These are phyloP conservation scores for Variabilichromis moorii DNA, from an alignment of 2,113 vertebrate genomes.

Conservation along the genomic window DNA sequence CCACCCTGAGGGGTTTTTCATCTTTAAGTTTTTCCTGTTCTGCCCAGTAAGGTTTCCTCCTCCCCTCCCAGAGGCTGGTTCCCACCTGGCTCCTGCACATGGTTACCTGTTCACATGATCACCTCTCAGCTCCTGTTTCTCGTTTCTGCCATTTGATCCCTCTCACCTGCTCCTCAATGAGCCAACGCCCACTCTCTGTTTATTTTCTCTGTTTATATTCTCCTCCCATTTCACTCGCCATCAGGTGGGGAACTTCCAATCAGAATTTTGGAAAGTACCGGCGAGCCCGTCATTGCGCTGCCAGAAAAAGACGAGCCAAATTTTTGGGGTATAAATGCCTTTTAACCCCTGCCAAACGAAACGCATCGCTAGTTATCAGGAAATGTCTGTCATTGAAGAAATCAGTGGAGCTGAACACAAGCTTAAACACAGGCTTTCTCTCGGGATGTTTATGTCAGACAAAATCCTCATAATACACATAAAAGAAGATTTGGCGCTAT, in stretches of 20 bases:
- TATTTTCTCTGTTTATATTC: neutral
- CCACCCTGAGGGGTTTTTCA: neutral
- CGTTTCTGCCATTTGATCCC: constrained; percentile 45
- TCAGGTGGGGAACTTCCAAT: neutral
- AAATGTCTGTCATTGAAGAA: constrained; percentile 23
- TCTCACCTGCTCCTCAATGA: constrained; percentile 36
- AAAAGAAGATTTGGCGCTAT: neutral
- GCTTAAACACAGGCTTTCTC: constrained; percentile 26
- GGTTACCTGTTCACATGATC: constrained; percentile 5
- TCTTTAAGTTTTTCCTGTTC: constrained; percentile 1
- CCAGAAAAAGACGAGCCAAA: neutral
- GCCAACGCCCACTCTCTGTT: neutral
- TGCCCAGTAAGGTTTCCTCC: neutral
- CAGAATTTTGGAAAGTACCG: neutral
- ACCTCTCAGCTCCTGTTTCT: constrained; percentile 23
- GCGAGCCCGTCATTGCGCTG: neutral
- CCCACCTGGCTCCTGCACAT: neutral
- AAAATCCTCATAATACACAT: neutral
- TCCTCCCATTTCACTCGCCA: neutral
- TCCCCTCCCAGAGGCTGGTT: neutral
- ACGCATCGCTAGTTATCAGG: constrained; percentile 10
- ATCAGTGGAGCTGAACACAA: neutral
- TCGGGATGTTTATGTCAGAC: neutral
- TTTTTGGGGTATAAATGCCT: neutral
- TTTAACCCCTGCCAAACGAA: neutral